These are phyloP conservation scores for Phrynocephalus vlangalii DNA, from an alignment of 2,797 vertebrate species.

Conservation along the genomic window DNA sequence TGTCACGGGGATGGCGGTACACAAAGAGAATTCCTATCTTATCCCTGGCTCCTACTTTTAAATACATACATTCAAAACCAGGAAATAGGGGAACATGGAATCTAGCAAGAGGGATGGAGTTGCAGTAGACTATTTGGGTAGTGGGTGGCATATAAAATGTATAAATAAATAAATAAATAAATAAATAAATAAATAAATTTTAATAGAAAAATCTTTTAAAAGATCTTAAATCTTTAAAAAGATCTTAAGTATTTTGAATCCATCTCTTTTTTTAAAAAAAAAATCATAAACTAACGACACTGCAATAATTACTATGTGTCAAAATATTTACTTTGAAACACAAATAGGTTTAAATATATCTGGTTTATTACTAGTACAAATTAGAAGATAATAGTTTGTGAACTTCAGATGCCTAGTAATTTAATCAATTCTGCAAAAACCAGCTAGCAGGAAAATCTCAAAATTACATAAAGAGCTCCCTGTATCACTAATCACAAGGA, in stretches of 20 bases:
- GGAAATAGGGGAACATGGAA: no score
- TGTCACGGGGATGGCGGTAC: no score
- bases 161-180: no score
- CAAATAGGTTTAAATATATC: fast-evolving
- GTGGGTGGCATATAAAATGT: no score
- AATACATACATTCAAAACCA: no score
- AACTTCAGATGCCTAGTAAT: not conserved
- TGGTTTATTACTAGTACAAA: conserved; percentile 1
- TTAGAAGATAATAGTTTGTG: not conserved
- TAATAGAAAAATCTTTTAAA: not conserved
- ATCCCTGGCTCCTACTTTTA: no score
- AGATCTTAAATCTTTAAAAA: not conserved
- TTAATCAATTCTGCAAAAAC: not conserved
- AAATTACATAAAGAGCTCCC: not conserved
- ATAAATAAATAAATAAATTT: no score
- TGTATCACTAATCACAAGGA: not conserved
- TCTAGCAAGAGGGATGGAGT: no score
- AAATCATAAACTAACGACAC: not conserved
- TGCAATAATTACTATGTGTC: not conserved
- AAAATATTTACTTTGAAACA: no score
- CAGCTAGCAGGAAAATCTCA: not conserved
- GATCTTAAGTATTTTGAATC: not conserved
- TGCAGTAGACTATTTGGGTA: no score
- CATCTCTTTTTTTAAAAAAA: not conserved
- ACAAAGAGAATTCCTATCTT: no score